These are phyloP conservation scores for Pterocles gutturalis DNA, from an alignment of 2,113 vertebrate genomes.

Conservation along the genomic window DNA sequence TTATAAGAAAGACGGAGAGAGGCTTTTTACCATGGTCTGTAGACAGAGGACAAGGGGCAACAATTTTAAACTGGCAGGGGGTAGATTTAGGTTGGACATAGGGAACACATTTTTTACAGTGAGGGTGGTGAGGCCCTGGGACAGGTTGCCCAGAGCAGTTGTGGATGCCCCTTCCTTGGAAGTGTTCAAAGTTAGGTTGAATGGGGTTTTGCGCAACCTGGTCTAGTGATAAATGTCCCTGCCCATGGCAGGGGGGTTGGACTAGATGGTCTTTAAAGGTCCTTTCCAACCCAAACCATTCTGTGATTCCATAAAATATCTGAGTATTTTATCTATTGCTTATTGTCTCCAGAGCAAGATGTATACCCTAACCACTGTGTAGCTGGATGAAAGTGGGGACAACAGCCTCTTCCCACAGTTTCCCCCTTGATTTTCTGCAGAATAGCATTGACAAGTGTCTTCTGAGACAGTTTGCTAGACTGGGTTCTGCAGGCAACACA, in stretches of 20 bases:
- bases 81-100: background rate
- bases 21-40: background rate
- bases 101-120: background rate
- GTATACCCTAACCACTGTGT: background rate
- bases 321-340: background rate
- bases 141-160: background rate
- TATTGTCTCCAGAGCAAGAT: background rate
- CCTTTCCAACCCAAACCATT: background rate
- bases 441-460: background rate
- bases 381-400: background rate
- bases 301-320: background rate
- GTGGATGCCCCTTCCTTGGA: background rate
- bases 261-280: background rate
- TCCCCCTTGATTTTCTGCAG: background rate
- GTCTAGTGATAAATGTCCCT: background rate
- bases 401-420: background rate
- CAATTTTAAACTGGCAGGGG: background rate
- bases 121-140: background rate
- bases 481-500: background rate
- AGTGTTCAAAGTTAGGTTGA: background rate
- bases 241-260: fast-evolving
- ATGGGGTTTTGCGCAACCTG: background rate
- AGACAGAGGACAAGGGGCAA: background rate
- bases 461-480: background rate
- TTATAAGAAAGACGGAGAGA: background rate